phyloP scores from a whole-genome alignment of 2,113 vertebrate species.

The Platycercus adscitus region DNA sequence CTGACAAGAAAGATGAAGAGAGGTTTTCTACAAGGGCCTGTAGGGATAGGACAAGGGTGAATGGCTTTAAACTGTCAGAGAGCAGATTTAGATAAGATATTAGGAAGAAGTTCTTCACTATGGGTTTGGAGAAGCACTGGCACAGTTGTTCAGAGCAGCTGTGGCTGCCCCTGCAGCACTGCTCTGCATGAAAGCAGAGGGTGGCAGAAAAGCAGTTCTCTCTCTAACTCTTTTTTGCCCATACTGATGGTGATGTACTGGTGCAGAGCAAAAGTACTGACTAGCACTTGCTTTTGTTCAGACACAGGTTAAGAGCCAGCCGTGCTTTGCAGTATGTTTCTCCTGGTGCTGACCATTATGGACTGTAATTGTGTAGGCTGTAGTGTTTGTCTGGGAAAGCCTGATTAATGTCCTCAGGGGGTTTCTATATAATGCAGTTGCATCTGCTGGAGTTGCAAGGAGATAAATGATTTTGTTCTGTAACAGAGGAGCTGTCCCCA shows the following conservation, averaged over 20 bases:
- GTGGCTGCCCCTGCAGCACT: fast-evolving
- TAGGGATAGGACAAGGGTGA: background rate
- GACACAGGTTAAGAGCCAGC: background rate
- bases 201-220: background rate
- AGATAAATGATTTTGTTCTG: background rate
- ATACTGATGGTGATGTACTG: fast-evolving
- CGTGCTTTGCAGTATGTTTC: background rate
- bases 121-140: background rate
- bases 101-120: background rate
- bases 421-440: background rate
- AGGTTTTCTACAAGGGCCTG: background rate
- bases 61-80: background rate
- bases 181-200: background rate
- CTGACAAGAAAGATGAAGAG: background rate
- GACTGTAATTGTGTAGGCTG: background rate
- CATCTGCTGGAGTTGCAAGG: background rate
- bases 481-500: background rate
- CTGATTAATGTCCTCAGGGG: background rate
- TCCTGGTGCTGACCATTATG: background rate
- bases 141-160: background rate
- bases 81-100: background rate
- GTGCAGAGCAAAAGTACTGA: background rate
- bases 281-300: background rate
- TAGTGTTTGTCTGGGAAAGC: background rate
- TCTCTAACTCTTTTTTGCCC: too few species aligned